Base-by-base conservation (phyloP, 1,140 invertebrate genomes). In the Coboldia fuscipes region DNA sequence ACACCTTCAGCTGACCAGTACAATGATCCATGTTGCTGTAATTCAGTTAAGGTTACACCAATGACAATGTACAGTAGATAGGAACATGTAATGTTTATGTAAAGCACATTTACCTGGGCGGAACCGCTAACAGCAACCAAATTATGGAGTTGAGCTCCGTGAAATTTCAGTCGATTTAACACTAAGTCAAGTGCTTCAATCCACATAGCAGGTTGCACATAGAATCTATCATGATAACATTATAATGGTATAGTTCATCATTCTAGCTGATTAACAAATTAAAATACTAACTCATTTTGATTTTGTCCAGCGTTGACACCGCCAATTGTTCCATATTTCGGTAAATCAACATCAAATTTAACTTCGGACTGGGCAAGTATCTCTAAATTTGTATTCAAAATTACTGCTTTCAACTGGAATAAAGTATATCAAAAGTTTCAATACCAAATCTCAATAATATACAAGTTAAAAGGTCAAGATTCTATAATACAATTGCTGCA, bases 1-100 rank as follows among this genome's bases (percentile, higher is more conserved):
- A 67, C 60, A 12, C 80, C 72, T 19, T 77, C 78, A 42, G 68
- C 73, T 30, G 72, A 68, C 90, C 92, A 97, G 58, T 84, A 96
- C 4, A 97, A 76, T 35, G 86, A 90, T 0, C 90, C 89, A 58
- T 96, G 90, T 83, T 97, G 92, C 80, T 93, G 47, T 15, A 61
- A n/a, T 9, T 10, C 23, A 37, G 10, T 36, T 14, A 17, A 14
- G 17, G 33, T 22, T 22, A 4, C 19, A 15, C 15, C 35, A 15
- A 38, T 36, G 2, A 29, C 30, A 4, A 33, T 15, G 14, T 31
- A 14, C 12, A 30, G 14, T 35, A 42, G 42, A 35, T 1, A 29
- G n/a, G n/a, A n/a, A n/a, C n/a, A n/a, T 6, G 30, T 23, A 20
- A 24, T 24, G 30, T 1, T 28, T 33, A 40, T 26, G 27, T 26